Percentiles rank a stretch among this genome's conserved stretches.
Conservation (phyloP, 2,888 invertebrate species). For the Oscheius sp. region DNA sequence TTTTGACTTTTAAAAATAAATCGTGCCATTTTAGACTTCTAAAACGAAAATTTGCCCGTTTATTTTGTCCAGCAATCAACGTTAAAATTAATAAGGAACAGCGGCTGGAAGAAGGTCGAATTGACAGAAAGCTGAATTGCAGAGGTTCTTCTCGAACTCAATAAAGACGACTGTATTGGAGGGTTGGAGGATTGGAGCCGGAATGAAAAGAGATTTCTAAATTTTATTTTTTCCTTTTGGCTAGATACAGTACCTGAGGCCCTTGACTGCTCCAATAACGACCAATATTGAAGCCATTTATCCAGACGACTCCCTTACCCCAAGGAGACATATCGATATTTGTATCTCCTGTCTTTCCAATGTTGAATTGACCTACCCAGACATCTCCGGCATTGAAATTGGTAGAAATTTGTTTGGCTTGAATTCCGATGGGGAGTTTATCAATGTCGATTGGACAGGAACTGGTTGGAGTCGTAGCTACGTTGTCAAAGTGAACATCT, state of each 20-base stretch:
- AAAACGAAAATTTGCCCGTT: too few relatives aligned
- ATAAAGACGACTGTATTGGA: constrained; percentile 37
- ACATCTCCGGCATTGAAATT: constrained; percentile 23
- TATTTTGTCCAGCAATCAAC: too few relatives aligned
- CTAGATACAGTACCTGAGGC: constrained; percentile 63
- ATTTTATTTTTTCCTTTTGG: neutral
- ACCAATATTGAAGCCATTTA: constrained; percentile 75
- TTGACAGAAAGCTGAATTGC: constrained; percentile 1
- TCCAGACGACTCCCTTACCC: constrained; percentile 72
- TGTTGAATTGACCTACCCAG: constrained; percentile 33
- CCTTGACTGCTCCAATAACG: constrained; percentile 75
- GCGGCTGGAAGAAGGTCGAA: constrained; percentile 19
- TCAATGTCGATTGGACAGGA: constrained; percentile 30
- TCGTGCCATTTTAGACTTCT: too few relatives aligned
- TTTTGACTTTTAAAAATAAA: too few relatives aligned
- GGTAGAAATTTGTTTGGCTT: neutral
- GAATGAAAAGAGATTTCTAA: constrained; percentile 61
- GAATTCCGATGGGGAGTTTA: neutral
- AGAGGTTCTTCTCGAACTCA: constrained; percentile 31
- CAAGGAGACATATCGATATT: constrained; percentile 48
- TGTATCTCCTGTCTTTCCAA: constrained; percentile 35
- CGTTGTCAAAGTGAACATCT: constrained; percentile 8
- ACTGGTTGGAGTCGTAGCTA: neutral
- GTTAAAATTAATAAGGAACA: constrained; percentile 23
- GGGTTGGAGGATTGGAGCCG: constrained; percentile 40